These are phyloP conservation scores for Chrysochloris asiatica DNA, from an alignment of 2,113 vertebrate genomes.

Conservation along the genomic window DNA sequence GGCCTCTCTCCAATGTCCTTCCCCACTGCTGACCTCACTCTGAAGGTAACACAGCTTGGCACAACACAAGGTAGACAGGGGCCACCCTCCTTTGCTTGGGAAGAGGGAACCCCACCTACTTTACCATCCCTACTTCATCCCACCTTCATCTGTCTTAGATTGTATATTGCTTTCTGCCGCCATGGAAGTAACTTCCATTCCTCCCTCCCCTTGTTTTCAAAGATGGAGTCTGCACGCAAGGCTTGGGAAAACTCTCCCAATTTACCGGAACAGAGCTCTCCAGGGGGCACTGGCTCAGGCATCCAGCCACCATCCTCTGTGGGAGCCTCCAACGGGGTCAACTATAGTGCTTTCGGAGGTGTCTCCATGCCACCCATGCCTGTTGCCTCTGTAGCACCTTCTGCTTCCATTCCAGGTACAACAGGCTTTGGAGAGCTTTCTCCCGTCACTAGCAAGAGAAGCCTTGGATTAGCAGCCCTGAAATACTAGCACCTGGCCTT, in stretches of 20 bases:
- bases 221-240: slow-evolving; percentile 99
- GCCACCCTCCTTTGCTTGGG: not conserved
- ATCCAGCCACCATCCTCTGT: slow-evolving; percentile 93
- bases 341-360: slow-evolving; percentile 97
- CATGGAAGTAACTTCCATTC: slow-evolving; percentile 29
- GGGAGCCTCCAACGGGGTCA: slow-evolving; percentile 94
- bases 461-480: too few species aligned
- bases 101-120: not conserved
- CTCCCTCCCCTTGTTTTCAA: not conserved
- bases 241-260: slow-evolving; percentile 99
- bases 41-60: slow-evolving; percentile 90
- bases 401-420: slow-evolving; percentile 97
- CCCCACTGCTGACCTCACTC: slow-evolving; percentile 95
- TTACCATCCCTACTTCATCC: not conserved
- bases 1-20: slow-evolving; percentile 96
- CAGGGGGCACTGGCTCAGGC: slow-evolving; percentile 87
- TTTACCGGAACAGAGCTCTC: slow-evolving; percentile 96
- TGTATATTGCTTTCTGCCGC: not conserved
- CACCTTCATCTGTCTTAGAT: not conserved
- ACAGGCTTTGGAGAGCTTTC: not conserved
- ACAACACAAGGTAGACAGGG: not conserved
- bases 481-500: not conserved
- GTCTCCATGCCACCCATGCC: slow-evolving; percentile 99
- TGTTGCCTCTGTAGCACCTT: slow-evolving; percentile 97
- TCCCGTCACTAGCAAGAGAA: accelerated